These are phyloP conservation scores for Nomada ferruginata DNA, from an alignment of 2,888 invertebrate genomes.

Conservation along the genomic window DNA sequence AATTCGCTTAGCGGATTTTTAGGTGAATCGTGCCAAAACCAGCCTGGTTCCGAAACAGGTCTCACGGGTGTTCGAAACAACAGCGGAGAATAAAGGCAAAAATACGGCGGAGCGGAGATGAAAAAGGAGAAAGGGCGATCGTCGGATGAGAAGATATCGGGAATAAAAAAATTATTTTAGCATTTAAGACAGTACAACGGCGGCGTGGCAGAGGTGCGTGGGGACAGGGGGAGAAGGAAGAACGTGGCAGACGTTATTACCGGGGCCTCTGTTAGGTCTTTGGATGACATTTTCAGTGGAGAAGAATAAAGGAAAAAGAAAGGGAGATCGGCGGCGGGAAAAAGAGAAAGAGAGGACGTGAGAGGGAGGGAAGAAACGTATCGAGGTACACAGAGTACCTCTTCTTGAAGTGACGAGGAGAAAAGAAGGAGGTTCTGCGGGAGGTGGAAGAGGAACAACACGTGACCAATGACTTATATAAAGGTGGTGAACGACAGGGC, in stretches of 20 bases:
- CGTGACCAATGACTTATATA: slow-evolving; percentile 84
- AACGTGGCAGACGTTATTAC: slow-evolving; percentile 45
- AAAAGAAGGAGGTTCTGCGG: slow-evolving; percentile 66
- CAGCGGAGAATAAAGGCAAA: background rate
- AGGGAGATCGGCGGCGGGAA: slow-evolving; percentile 25
- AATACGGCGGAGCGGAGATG: background rate
- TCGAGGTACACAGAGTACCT: slow-evolving; percentile 68
- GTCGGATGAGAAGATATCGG: slow-evolving; percentile 3
- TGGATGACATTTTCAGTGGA: slow-evolving; percentile 77
- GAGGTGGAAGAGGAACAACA: slow-evolving; percentile 75
- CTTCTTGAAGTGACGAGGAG: slow-evolving; percentile 65
- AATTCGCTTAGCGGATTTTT: slow-evolving; percentile 22
- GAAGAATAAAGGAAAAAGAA: slow-evolving; percentile 53
- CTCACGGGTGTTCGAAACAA: slow-evolving; percentile 33
- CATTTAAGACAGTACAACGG: slow-evolving; percentile 28
- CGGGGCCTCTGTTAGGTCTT: slow-evolving; percentile 55
- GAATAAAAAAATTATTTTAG: slow-evolving; percentile 51
- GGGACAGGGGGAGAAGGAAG: slow-evolving; percentile 5
- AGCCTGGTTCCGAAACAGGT: slow-evolving; percentile 53
- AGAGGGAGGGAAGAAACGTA: slow-evolving; percentile 65
- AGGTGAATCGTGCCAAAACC: slow-evolving; percentile 41
- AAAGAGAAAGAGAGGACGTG: slow-evolving; percentile 38
- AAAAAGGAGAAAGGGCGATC: background rate
- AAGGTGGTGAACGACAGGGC: slow-evolving; percentile 82
- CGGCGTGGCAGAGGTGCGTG: background rate